Evolutionary conservation across 1,140 invertebrate species (phyloP).

Genomic region (Agrypnia vestita): DNA sequence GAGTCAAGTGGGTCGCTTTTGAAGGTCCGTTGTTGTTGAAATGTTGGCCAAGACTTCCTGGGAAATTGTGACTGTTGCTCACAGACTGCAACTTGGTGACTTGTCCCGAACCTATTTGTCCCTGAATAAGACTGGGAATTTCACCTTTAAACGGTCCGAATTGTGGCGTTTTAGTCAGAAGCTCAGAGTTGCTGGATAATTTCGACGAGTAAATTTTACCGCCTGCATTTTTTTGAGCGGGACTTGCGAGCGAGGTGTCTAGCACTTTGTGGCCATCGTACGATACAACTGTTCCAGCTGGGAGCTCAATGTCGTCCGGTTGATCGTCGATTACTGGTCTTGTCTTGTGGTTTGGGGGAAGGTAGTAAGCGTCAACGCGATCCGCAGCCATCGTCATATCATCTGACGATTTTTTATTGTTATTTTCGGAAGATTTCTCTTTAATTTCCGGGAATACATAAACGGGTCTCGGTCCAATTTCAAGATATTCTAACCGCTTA

Average conservation of each 20-base stretch:
- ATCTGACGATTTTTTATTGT: slow-evolving; percentile 66
- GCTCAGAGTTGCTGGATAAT: slow-evolving; percentile 74
- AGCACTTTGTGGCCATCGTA: slow-evolving; percentile 83
- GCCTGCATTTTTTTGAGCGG: slow-evolving; percentile 68
- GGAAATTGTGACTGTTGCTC: slow-evolving; percentile 54
- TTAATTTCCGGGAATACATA: slow-evolving; percentile 67
- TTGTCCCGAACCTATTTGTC: slow-evolving; percentile 41
- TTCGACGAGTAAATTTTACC: slow-evolving; percentile 70
- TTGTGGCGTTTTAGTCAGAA: slow-evolving; percentile 78
- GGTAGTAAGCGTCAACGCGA: slow-evolving; percentile 79
- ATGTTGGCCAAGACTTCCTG: slow-evolving; percentile 41
- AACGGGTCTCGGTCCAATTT: slow-evolving; percentile 70
- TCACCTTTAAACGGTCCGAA: slow-evolving; percentile 82
- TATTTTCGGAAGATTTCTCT: slow-evolving; percentile 65
- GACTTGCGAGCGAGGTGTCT: slow-evolving; percentile 75
- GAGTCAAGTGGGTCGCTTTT: slow-evolving; percentile 46
- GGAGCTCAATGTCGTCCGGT: slow-evolving; percentile 68
- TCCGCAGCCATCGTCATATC: slow-evolving; percentile 81
- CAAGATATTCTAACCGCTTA: slow-evolving; percentile 64
- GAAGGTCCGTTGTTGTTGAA: slow-evolving; percentile 22
- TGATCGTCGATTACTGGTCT: slow-evolving; percentile 64
- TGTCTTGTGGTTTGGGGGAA: slow-evolving; percentile 74
- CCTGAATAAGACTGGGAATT: slow-evolving; percentile 73
- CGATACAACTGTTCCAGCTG: slow-evolving; percentile 75
- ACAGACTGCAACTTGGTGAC: slow-evolving; percentile 55